Percentiles rank a stretch among this genome's conserved stretches.
Evolutionary conservation across 2,113 vertebrate genomes (phyloP).

Genomic region (Bubo scandiacus): DNA sequence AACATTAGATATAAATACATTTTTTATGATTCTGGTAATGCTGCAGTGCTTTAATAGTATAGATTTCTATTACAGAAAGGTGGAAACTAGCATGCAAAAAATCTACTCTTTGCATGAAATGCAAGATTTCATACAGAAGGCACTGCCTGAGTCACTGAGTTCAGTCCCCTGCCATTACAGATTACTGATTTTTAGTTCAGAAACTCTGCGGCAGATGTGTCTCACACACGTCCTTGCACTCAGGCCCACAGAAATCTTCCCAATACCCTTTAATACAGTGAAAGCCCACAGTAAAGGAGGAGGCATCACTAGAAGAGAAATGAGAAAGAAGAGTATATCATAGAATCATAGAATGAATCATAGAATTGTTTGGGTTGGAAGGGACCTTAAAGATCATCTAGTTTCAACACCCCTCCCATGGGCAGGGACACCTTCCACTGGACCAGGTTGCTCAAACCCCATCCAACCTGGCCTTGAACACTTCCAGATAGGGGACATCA

Average conservation of each 20-base stretch:
- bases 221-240: not conserved
- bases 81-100: not conserved
- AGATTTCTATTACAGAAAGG: not conserved
- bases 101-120: not conserved
- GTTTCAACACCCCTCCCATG: too few species aligned
- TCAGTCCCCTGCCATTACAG: not conserved
- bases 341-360: too few species aligned
- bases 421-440: too few species aligned
- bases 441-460: too few species aligned
- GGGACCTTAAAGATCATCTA: too few species aligned
- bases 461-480: too few species aligned
- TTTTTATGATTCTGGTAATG: not conserved
- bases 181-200: not conserved
- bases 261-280: not conserved
- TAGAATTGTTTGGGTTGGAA: too few species aligned
- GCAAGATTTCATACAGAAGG: not conserved
- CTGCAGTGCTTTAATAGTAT: not conserved
- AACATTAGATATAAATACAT: not conserved
- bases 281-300: not conserved
- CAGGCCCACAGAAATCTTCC: not conserved
- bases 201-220: not conserved
- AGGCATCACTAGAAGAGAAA: not conserved
- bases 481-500: too few species aligned
- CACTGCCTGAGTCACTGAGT: not conserved
- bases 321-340: not conserved